phyloP scores from a whole-genome alignment of 2,113 vertebrate genomes.

The Amphiprion percula region DNA sequence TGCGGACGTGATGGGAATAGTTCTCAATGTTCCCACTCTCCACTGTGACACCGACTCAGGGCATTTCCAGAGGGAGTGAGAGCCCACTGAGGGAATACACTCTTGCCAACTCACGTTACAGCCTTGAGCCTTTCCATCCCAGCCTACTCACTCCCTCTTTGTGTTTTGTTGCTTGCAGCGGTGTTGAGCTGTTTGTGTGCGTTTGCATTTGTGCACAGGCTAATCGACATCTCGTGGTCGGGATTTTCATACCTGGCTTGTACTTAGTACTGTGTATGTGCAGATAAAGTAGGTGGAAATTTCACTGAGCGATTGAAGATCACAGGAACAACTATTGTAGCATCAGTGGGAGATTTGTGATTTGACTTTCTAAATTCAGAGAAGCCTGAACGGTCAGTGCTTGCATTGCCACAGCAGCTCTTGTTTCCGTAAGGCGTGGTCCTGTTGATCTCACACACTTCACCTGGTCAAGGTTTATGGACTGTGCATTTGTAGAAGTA shows the following conservation, averaged over 20 bases:
- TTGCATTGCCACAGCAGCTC: neutral
- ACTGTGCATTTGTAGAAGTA: neutral
- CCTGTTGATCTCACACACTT: neutral
- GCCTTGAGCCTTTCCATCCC: conserved; percentile 35
- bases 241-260: conserved; percentile 57
- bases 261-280: neutral
- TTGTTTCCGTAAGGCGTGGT: neutral
- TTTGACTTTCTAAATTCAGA: neutral
- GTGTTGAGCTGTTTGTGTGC: conserved; percentile 12
- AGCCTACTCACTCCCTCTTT: conserved; percentile 10
- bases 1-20: conserved; percentile 62
- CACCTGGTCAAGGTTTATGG: neutral
- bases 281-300: neutral
- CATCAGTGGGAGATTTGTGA: neutral
- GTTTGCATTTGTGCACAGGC: neutral
- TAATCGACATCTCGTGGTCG: conserved; percentile 44
- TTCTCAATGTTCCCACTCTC: conserved; percentile 39
- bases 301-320: neutral
- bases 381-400: neutral
- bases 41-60: conserved; percentile 23
- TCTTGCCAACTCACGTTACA: conserved; percentile 17
- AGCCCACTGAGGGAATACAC: conserved; percentile 34
- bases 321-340: no score
- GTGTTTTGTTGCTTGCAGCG: conserved; percentile 16
- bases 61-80: conserved; percentile 34